Conservation (phyloP, 2,888 invertebrate genomes). For the Limulus polyphemus region DNA sequence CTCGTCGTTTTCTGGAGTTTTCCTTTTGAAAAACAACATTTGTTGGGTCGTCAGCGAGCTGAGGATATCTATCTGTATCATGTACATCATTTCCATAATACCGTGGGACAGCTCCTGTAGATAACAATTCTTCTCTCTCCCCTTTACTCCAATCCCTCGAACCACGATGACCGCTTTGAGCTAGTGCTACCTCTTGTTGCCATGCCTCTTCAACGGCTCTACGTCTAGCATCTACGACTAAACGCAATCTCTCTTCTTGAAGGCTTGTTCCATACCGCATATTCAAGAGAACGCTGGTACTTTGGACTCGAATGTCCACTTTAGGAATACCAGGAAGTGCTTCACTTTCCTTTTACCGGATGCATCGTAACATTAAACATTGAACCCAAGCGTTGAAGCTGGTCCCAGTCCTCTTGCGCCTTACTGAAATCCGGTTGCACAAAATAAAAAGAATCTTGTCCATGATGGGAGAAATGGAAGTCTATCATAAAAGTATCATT, state of each 20-base stretch:
- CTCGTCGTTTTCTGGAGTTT: slow-evolving; percentile 20
- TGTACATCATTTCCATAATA: slow-evolving; percentile 84
- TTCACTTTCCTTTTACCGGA: slow-evolving; percentile 21
- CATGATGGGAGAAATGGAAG: slow-evolving; percentile 46
- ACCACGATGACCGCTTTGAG: slow-evolving; percentile 39
- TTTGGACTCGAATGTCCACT: slow-evolving; percentile 66
- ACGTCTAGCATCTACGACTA: slow-evolving; percentile 68
- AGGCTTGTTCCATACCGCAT: slow-evolving; percentile 86
- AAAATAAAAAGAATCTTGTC: slow-evolving; percentile 80
- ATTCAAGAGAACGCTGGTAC: slow-evolving; percentile 83
- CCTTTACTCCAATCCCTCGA: slow-evolving; percentile 72
- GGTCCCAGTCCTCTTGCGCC: slow-evolving; percentile 73
- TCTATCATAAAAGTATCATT: slow-evolving; percentile 75
- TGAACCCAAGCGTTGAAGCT: slow-evolving; percentile 65
- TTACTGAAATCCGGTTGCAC: slow-evolving; percentile 71
- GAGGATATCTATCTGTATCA: slow-evolving; percentile 74
- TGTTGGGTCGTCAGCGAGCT: slow-evolving; percentile 85
- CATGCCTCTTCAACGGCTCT: slow-evolving; percentile 83
- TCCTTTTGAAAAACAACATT: slow-evolving; percentile 68
- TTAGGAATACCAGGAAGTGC: slow-evolving; percentile 15
- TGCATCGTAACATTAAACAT: slow-evolving; percentile 26
- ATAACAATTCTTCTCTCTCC: slow-evolving; percentile 78
- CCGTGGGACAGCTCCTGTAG: slow-evolving; percentile 78
- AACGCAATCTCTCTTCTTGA: slow-evolving; percentile 67
- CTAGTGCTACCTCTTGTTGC: slow-evolving; percentile 76